These are phyloP conservation scores for Periophthalmodon schlosseri DNA, from an alignment of 2,113 vertebrate genomes.

Conservation along the genomic window DNA sequence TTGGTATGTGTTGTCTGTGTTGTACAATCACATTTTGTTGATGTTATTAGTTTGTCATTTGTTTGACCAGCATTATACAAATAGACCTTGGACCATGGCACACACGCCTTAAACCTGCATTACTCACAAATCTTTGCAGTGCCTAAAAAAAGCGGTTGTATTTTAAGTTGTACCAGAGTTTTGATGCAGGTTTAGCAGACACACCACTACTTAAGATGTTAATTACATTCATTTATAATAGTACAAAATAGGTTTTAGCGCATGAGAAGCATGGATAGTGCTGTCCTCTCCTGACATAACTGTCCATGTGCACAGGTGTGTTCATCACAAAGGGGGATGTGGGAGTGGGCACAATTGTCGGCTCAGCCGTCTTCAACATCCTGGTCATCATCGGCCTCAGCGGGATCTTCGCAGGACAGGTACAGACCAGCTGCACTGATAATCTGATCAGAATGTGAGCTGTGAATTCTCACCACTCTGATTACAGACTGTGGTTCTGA, in stretches of 20 bases:
- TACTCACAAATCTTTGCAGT: background rate
- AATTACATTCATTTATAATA: too few relatives aligned
- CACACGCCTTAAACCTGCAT: background rate
- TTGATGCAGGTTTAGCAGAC: too few relatives aligned
- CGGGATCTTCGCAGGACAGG: constrained; percentile 80
- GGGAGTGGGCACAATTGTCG: constrained; percentile 79
- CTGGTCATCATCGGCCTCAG: constrained; percentile 81
- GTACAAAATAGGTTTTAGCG: too few relatives aligned
- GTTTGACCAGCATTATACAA: background rate
- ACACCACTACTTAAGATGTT: too few relatives aligned
- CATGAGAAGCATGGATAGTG: background rate
- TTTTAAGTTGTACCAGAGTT: too few relatives aligned
- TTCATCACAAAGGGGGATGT: constrained; percentile 82
- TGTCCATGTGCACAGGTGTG: constrained; percentile 63
- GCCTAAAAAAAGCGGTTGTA: too few relatives aligned
- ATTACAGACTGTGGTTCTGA: constrained; percentile 72
- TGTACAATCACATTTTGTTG: background rate
- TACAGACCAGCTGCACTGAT: constrained; percentile 20
- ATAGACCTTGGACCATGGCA: background rate
- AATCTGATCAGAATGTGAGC: background rate
- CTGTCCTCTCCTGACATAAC: background rate
- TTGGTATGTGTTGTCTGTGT: constrained; percentile 65
- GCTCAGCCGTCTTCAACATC: constrained; percentile 83
- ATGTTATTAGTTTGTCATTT: background rate
- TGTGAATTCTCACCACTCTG: background rate